Conservation (phyloP, 2,888 invertebrate species). For the Acronicta leporina region DNA sequence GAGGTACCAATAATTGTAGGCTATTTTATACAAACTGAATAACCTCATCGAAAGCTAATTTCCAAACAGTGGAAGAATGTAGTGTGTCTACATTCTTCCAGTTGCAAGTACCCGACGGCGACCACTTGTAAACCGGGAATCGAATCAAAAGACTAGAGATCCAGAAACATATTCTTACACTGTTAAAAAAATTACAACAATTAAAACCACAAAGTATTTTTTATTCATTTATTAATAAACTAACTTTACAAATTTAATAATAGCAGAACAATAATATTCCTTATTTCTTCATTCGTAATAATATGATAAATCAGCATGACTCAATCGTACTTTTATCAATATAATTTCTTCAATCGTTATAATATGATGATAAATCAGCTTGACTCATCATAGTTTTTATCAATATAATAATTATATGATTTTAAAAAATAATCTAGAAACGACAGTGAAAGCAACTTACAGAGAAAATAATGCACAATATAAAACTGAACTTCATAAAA, state of each 20-base stretch:
- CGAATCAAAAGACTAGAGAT: too few species aligned
- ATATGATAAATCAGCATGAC: conserved; percentile 84
- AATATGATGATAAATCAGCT: conserved; percentile 79
- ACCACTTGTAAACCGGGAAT: too few species aligned
- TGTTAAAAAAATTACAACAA: conserved; percentile 36
- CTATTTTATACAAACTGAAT: too few species aligned
- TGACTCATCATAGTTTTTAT: conserved; percentile 87
- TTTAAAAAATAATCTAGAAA: conserved; percentile 87
- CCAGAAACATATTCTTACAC: too few species aligned
- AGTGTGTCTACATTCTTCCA: too few species aligned
- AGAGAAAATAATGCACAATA: conserved; percentile 86
- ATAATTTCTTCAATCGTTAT: conserved; percentile 89
- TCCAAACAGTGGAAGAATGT: too few species aligned
- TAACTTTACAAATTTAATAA: conserved; percentile 90
- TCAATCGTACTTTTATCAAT: conserved; percentile 86
- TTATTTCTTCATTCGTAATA: conserved; percentile 89
- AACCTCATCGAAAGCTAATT: too few species aligned
- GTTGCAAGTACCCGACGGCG: too few species aligned
- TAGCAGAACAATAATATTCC: conserved; percentile 90
- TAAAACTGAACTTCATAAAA: conserved; percentile 78
- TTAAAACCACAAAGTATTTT: conserved; percentile 80
- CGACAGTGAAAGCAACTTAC: conserved; percentile 89
- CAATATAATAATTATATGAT: conserved; percentile 89
- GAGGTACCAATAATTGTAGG: too few species aligned
- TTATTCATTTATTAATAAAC: conserved; percentile 90